phyloP scores from a whole-genome alignment of 1,140 invertebrate species.

The Protaetia brevitarsis region DNA sequence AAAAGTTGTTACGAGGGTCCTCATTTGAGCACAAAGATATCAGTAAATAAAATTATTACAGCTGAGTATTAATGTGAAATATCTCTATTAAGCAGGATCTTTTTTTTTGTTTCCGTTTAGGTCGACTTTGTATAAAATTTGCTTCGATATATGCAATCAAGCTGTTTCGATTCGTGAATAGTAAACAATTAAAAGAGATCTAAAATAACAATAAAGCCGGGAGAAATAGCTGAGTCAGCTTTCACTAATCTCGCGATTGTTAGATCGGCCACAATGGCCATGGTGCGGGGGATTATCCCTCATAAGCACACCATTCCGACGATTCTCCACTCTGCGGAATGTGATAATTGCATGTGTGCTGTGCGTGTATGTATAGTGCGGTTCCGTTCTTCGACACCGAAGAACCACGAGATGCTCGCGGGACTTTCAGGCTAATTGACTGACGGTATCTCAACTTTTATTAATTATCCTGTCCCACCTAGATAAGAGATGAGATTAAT shows the following conservation, averaged over 20 bases:
- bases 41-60: too few relatives aligned
- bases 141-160: too few relatives aligned
- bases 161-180: too few relatives aligned
- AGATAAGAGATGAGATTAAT: slow-evolving; percentile 33
- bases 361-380: neutral
- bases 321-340: slow-evolving; percentile 27
- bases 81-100: too few relatives aligned
- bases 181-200: slow-evolving; percentile 7
- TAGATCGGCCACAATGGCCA: slow-evolving; percentile 27
- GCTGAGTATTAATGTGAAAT: too few relatives aligned
- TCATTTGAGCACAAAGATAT: too few relatives aligned
- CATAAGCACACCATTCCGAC: slow-evolving; percentile 28
- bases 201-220: slow-evolving; percentile 9
- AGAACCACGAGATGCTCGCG: neutral
- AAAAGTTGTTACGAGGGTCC: too few relatives aligned
- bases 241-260: slow-evolving; percentile 30
- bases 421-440: slow-evolving; percentile 30
- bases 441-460: slow-evolving; percentile 32
- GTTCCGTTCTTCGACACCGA: slow-evolving; percentile 20
- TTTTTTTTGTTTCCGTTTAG: too few relatives aligned
- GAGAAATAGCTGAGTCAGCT: slow-evolving; percentile 29
- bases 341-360: slow-evolving; percentile 29
- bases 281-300: slow-evolving; percentile 27
- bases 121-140: too few relatives aligned
- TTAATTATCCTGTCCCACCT: slow-evolving; percentile 31